Evolutionary conservation across 2,113 vertebrate species (phyloP), one percentile per base, ranked within the genome.

Genomic region (Scartelaos histophorus): DNA sequence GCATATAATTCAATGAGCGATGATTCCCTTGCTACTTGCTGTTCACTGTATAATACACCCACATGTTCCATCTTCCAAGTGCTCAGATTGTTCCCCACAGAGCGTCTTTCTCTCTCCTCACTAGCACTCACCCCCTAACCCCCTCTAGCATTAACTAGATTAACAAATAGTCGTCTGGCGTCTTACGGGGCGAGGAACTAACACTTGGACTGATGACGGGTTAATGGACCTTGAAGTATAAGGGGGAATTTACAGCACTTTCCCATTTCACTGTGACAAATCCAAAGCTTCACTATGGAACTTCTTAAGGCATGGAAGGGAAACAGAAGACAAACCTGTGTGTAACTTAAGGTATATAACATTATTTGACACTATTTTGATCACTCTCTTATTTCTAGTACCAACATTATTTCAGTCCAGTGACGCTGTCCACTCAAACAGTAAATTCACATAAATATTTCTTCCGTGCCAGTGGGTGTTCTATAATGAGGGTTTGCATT

Each of bases 191-290:
- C 69, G 10, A 7, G 29, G 34, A 73, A 77, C 77, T 66, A 78
- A 85, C 75, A 77, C 78, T 75, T 68, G 67, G 83, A 53, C 76
- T 74, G 75, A 82, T 75, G 82, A 88, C 75, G 82, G 87, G 84
- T 90, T 86, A 90, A 90, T 90, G 83, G 84, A 89, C 82, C 85
- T 79, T 86, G 87, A 84, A 86, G 67, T 56, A 81, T 82, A 79
- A 74, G 53, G 65, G 57, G 60, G 66, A 68, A 74, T 58, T 58
- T 15, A 24, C 24, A 47, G 66, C 17, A 46, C 73, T 75, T 73
- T 75, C 73, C 64, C 0, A 69, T 78, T 71, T 74, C 68, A 70
- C 35, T 75, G 67, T 47, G 0, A 82, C 74, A 76, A 69, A 60
- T 45, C 66, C 17, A 34, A 56, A 74, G 7, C 47, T 13, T 51